These are phyloP conservation scores for Papilio helenus DNA, from an alignment of 1,140 invertebrate species.

Conservation along the genomic window DNA sequence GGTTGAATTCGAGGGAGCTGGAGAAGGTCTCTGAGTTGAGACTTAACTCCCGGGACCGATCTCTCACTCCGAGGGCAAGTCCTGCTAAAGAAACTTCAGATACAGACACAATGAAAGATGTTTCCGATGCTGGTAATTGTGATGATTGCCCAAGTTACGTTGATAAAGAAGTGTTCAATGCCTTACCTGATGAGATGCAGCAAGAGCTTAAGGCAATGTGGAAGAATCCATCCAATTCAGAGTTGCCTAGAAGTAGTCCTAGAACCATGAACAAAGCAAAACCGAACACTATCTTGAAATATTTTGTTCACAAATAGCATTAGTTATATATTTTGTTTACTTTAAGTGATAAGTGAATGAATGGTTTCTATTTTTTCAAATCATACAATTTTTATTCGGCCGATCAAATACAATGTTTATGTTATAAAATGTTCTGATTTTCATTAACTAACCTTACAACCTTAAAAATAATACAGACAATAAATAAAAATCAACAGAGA, in stretches of 20 bases:
- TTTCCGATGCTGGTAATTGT: conserved; percentile 65
- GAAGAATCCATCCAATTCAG: conserved; percentile 80
- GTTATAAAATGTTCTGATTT: conserved; percentile 64
- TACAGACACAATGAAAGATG: conserved; percentile 70
- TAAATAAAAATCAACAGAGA: not conserved
- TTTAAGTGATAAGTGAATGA: conserved; percentile 82
- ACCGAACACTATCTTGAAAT: conserved; percentile 84
- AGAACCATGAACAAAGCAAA: conserved; percentile 77
- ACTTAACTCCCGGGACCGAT: conserved; percentile 79
- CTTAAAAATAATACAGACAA: conserved; percentile 21
- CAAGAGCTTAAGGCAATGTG: conserved; percentile 85
- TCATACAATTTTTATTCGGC: conserved; percentile 81
- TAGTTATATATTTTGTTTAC: conserved; percentile 79
- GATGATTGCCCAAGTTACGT: conserved; percentile 83
- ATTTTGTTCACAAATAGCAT: conserved; percentile 86
- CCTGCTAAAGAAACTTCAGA: conserved; percentile 77
- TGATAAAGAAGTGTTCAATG: conserved; percentile 85
- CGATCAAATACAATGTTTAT: conserved; percentile 82
- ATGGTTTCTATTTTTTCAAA: conserved; percentile 83
- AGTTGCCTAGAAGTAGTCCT: conserved; percentile 75
- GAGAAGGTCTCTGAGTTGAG: conserved; percentile 80
- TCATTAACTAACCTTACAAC: conserved; percentile 53
- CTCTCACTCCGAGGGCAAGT: conserved; percentile 76
- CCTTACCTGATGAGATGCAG: conserved; percentile 85
- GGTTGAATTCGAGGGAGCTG: conserved; percentile 83